These are phyloP conservation scores for Cheilosia urbana DNA, from an alignment of 2,888 invertebrate species.

Conservation along the genomic window DNA sequence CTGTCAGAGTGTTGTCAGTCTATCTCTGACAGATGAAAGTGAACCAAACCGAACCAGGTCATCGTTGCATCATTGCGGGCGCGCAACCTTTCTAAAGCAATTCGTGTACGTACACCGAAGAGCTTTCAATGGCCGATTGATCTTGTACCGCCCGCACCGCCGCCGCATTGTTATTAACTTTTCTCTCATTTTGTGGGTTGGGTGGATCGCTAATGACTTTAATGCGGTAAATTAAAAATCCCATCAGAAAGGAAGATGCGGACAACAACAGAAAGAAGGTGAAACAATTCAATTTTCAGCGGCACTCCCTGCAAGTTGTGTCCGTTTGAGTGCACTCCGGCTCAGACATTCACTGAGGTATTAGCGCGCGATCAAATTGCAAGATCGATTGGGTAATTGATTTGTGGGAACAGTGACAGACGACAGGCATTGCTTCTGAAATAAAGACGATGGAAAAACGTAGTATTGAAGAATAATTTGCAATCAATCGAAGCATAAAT, in stretches of 20 bases:
- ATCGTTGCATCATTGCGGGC: constrained; percentile 50
- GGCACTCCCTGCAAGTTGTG: constrained; percentile 52
- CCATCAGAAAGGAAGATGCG: constrained; percentile 27
- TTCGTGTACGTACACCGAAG: not conserved
- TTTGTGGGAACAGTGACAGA: constrained; percentile 59
- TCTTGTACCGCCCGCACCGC: constrained; percentile 38
- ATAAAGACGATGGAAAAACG: constrained; percentile 2
- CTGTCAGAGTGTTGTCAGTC: constrained; percentile 45
- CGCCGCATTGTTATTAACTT: constrained; percentile 22
- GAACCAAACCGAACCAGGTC: constrained; percentile 49
- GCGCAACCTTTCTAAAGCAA: constrained; percentile 26
- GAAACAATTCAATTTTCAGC: constrained; percentile 58
- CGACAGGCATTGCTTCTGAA: constrained; percentile 53
- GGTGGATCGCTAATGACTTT: constrained; percentile 21
- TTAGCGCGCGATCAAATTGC: constrained; percentile 61
- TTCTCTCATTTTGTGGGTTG: constrained; percentile 12
- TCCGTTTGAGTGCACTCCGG: constrained; percentile 26
- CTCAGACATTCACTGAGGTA: constrained; percentile 19
- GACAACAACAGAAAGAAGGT: constrained; percentile 31
- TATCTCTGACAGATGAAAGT: constrained; percentile 54
- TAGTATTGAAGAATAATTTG: constrained; percentile 35
- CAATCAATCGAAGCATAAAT: constrained; percentile 71
- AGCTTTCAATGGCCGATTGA: constrained; percentile 61
- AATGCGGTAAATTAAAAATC: constrained; percentile 14
- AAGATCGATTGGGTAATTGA: constrained; percentile 70